Base-by-base conservation (phyloP, 2,113 vertebrate genomes). In the Saiga tatarica region DNA sequence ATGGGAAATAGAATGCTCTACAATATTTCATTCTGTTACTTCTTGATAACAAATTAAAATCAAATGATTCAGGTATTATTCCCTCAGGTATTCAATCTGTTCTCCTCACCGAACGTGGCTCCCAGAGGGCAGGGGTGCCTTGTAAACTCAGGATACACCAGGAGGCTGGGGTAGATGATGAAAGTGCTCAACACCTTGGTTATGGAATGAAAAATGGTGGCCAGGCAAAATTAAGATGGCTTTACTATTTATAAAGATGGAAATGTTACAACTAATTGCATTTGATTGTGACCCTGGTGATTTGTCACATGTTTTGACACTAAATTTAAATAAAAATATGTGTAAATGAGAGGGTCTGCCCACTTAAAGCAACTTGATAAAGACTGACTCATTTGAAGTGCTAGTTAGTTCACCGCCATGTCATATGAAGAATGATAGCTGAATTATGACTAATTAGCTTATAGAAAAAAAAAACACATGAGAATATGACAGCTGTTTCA, bases 81-180 rank as follows among this genome's bases (percentile, higher is more conserved):
- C 42, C n/a, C 14, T 42, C 11, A n/a, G 8, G 26, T 52, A 17
- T 28, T 67, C 30, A 50, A 30, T 64, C 53, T 85, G 9, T 59
- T 53, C 52, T 81, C 42, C 30, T 84, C 25, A n/a, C 17, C 2
- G 2, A 45, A 39, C 0, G 15, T 42, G 53, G 33, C 26, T 79
- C 2, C 87, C 16, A 17, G 25, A 53, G 33, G 76, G 12, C 36
- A 79, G 6, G 3, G n/a, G 19, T 55, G 17, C n/a, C n/a, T 79
- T 15, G 5, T 30, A 57, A 91, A 0, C 9, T 76, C 53, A 33
- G 13, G 6, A 42, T 17, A 33, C 10, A 50, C 0, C 21, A 9
- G 0, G 9, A 10, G 14, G 15, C 10, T 74, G 16, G 39, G 28
- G 13, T 6, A 25, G 7, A 7, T 0, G 7, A 23, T 39, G 19